Evolutionary conservation across 2,113 vertebrate genomes (phyloP).

Genomic region (Oryzias woworae): DNA sequence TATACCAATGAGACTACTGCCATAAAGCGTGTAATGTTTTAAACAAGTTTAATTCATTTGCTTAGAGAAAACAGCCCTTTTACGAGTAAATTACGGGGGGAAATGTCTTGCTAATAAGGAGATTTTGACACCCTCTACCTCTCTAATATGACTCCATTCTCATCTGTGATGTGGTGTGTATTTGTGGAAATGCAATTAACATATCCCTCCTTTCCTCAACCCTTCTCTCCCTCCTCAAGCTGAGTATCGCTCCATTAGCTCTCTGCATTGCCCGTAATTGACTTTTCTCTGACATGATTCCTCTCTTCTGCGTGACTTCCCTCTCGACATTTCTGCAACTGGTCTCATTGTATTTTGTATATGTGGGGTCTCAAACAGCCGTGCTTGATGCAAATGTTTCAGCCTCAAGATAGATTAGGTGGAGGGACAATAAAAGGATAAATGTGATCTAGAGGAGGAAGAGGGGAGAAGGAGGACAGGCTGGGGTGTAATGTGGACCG

Average conservation of each 20-base stretch:
- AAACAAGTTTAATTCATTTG: background rate
- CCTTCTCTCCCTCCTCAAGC: slow-evolving; percentile 73
- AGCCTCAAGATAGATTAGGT: slow-evolving; percentile 11
- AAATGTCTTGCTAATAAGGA: background rate
- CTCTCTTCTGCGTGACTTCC: slow-evolving; percentile 70
- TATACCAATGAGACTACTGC: background rate
- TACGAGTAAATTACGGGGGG: background rate
- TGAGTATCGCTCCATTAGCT: slow-evolving; percentile 81
- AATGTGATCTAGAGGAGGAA: slow-evolving; percentile 40
- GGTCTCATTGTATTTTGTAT: slow-evolving; percentile 65
- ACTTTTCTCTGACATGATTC: slow-evolving; percentile 82
- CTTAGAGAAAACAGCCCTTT: slow-evolving; percentile 5
- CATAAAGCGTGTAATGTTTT: background rate
- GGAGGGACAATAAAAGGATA: slow-evolving; percentile 16
- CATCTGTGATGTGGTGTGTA: slow-evolving; percentile 61
- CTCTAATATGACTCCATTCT: slow-evolving; percentile 11
- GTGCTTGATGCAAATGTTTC: slow-evolving; percentile 54
- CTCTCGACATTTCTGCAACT: slow-evolving; percentile 64
- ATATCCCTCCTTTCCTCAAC: slow-evolving; percentile 61
- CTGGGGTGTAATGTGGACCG: slow-evolving; percentile 50
- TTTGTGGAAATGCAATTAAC: slow-evolving; percentile 80
- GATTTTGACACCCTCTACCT: slow-evolving; percentile 5
- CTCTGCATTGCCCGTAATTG: slow-evolving; percentile 78
- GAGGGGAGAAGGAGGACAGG: slow-evolving; percentile 36
- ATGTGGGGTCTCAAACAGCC: slow-evolving; percentile 19